Conservation (phyloP, 1,140 invertebrate species). For the Bombus vancouverensis region DNA sequence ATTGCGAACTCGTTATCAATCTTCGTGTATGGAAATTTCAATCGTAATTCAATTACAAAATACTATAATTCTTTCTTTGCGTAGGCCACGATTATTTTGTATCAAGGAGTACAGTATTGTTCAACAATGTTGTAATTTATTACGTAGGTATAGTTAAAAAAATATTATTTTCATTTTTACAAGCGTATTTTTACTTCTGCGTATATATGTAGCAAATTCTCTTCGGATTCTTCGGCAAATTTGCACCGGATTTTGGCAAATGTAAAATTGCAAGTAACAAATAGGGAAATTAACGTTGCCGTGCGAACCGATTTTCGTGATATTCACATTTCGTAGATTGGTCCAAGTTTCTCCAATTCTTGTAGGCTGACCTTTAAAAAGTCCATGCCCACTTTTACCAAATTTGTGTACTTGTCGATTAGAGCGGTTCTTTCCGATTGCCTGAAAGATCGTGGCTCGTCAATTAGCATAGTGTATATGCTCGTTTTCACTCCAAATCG, state of each 20-base stretch:
- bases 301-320: slow-evolving; percentile 31
- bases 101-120: not conserved
- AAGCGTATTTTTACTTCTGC: not conserved
- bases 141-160: not conserved
- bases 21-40: not conserved
- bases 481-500: slow-evolving; percentile 18
- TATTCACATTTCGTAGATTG: slow-evolving; percentile 38
- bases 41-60: not conserved
- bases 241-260: slow-evolving; percentile 12
- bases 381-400: slow-evolving; percentile 25
- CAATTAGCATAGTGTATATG: slow-evolving; percentile 44
- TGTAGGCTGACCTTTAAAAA: slow-evolving; percentile 1
- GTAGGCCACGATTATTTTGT: not conserved
- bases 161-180: not conserved
- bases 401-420: slow-evolving; percentile 51
- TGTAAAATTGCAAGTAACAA: not conserved
- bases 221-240: not conserved
- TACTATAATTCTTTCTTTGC: not conserved
- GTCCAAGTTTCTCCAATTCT: not conserved
- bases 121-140: too few relatives aligned
- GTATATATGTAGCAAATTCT: not conserved
- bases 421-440: slow-evolving; percentile 31
- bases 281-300: slow-evolving; percentile 37
- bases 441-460: slow-evolving; percentile 24
- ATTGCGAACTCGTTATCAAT: not conserved